Evolutionary conservation across 2,888 invertebrate species (phyloP), one percentile per base, ranked within the genome.

Genomic region (Elegia similella): DNA sequence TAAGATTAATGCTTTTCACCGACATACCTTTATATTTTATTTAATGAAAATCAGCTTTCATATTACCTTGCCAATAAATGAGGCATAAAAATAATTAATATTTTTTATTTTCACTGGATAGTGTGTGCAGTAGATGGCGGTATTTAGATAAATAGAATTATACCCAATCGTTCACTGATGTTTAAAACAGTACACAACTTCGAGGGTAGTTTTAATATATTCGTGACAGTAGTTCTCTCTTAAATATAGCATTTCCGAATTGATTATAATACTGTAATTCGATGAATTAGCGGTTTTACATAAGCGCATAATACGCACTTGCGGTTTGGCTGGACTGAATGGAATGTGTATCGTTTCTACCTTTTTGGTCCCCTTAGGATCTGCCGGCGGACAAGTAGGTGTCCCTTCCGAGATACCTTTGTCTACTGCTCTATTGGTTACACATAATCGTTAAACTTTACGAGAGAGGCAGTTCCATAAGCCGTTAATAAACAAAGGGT

Each of bases 1-100:
- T 85, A 83, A 80, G 83, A 76, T 69, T 76, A 70, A 81, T 81
- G 81, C 84, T 84, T 86, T 82, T 81, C 76, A 81, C 79, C 74
- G 78, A 78, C 70, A 76, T 68, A 75, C 68, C 69, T 75, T 23
- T 77, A 73, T 76, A 75, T 75, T 79, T 76, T 75, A 76, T 80
- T 74, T 74, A 67, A 76, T 66, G 63, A 69, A 66, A 67, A 68
- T 68, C 65, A 69, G 75, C 70, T 69, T 65, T 72, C 23, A 23
- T 59, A 61, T 64, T 62, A 64, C 72, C 77, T 78, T 80, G 82
- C 81, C 80, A 80, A 73, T 73, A 70, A 76, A 78, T 73, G 81
- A 81, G 81, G 79, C 80, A 73, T 75, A 58, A 62, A 77, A 69
- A 66, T 69, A 72, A 70, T 68, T 68, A 3, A 3, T 66, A 56